Evolutionary conservation across 2,797 vertebrate genomes (phyloP), one percentile per base, ranked within the genome.

Genomic region (Clarias platycephalus): DNA sequence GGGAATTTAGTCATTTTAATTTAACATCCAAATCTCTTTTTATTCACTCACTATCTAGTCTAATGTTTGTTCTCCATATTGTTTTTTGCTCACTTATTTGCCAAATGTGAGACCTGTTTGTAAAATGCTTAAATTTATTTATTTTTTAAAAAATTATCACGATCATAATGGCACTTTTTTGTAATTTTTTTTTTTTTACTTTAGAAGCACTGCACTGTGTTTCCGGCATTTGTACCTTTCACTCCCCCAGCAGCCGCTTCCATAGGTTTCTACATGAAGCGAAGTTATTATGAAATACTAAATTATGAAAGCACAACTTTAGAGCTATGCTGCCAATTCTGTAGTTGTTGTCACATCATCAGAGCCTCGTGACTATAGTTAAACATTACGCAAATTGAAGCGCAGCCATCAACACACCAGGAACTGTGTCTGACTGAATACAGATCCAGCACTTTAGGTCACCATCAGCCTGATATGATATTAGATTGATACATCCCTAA

Each of bases 401-500:
- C 37, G 44, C 34, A 3, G 63, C 37, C 24, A 49, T 63, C 34
- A 79, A 18, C 34, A 62, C 31, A 44, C 13, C 0, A 0, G 24
- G 49, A 64, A 64, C 37, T 10, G 53, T 57, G 9, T 37, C 77
- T 64, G 37, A 18, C 58, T 80, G 55, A 80, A 66, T 80, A 20
- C 3, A 20, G 60, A 64, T 53, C 26, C 77, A 49, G 12, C 53
- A 58, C 55, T 37, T 58, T n/a, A 40, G 62, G 20, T 53, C 34
- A 74, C 28, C 16, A 55, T 24, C 40, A 34, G 44, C 75, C 26
- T 2, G 2, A 55, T n/a, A 83, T 8, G 0, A 18, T 24, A 57
- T 34, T 49, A 66, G 82, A 66, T 66, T 64, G 28, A 75, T 83
- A 76, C 91, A 88, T 84, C 70, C 84, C 77, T 53, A 81, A 76